Percentiles rank a stretch among this genome's conserved stretches.
These are phyloP conservation scores for Drosophila helvetica DNA, from an alignment of 2,888 invertebrate genomes.

Conservation along the genomic window DNA sequence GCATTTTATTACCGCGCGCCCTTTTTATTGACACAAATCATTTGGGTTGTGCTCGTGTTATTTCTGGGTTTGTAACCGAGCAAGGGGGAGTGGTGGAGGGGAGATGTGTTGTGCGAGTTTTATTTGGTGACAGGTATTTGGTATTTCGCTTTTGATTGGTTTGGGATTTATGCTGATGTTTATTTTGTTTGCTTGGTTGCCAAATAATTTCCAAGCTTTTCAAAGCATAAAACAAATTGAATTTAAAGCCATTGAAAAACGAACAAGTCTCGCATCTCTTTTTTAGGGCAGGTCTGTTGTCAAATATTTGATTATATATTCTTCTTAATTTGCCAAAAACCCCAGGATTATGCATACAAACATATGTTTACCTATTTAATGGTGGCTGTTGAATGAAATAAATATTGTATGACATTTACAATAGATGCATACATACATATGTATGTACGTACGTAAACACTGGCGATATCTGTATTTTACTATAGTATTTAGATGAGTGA, in stretches of 20 bases:
- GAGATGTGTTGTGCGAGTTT: constrained; percentile 26
- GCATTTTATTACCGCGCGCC: constrained; percentile 59
- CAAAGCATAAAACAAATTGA: constrained; percentile 15
- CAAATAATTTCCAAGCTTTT: constrained; percentile 19
- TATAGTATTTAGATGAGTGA: neutral
- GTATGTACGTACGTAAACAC: no score
- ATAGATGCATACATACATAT: no score
- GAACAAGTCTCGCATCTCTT: neutral
- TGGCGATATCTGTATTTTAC: no score
- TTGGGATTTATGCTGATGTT: constrained; percentile 50
- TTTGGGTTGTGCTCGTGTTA: constrained; percentile 39
- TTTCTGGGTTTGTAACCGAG: neutral
- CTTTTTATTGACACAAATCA: constrained; percentile 70
- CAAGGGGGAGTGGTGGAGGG: neutral
- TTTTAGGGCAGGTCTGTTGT: neutral
- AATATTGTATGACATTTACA: neutral
- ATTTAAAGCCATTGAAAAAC: constrained; percentile 6
- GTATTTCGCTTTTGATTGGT: constrained; percentile 68
- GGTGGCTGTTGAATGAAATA: neutral
- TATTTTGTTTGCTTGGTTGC: constrained; percentile 38
- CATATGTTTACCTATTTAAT: neutral
- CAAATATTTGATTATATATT: neutral
- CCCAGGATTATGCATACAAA: neutral
- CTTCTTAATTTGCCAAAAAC: neutral
- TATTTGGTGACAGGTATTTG: constrained; percentile 61